Conservation (phyloP, 1,140 invertebrate species). For the Papilio polytes region DNA sequence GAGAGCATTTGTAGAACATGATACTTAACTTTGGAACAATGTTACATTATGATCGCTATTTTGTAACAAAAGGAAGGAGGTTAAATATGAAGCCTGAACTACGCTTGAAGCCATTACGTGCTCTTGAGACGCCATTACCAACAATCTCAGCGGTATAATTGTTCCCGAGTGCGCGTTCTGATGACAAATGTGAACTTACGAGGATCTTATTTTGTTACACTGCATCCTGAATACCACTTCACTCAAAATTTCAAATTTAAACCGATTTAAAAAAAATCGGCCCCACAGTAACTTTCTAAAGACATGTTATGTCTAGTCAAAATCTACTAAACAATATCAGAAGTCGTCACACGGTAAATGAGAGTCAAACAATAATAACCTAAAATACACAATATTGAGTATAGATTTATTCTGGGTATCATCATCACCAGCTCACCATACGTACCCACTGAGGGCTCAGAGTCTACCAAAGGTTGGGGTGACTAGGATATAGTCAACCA, state of each 20-base stretch:
- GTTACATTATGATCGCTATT: background rate
- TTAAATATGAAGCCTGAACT: slow-evolving; percentile 30
- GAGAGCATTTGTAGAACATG: background rate
- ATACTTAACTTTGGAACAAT: background rate
- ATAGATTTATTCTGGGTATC: too few relatives aligned
- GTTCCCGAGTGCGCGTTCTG: slow-evolving; percentile 34
- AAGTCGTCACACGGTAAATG: too few relatives aligned
- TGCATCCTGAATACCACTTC: background rate
- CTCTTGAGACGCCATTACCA: slow-evolving; percentile 36
- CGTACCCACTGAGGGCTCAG: too few relatives aligned
- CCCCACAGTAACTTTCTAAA: too few relatives aligned
- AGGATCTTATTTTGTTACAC: slow-evolving; percentile 17
- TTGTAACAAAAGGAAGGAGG: slow-evolving; percentile 29
- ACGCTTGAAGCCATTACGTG: slow-evolving; percentile 18
- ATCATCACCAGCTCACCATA: too few relatives aligned
- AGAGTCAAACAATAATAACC: too few relatives aligned
- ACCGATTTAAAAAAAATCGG: background rate
- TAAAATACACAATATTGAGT: too few relatives aligned
- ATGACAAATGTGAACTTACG: slow-evolving; percentile 31
- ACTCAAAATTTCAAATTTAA: background rate
- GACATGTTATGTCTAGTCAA: too few relatives aligned
- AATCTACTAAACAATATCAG: too few relatives aligned
- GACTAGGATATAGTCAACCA: too few relatives aligned
- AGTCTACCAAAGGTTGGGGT: too few relatives aligned
- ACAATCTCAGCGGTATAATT: slow-evolving; percentile 30